These are phyloP conservation scores for Melanophora roralis DNA, from an alignment of 2,888 invertebrate species.

Conservation along the genomic window DNA sequence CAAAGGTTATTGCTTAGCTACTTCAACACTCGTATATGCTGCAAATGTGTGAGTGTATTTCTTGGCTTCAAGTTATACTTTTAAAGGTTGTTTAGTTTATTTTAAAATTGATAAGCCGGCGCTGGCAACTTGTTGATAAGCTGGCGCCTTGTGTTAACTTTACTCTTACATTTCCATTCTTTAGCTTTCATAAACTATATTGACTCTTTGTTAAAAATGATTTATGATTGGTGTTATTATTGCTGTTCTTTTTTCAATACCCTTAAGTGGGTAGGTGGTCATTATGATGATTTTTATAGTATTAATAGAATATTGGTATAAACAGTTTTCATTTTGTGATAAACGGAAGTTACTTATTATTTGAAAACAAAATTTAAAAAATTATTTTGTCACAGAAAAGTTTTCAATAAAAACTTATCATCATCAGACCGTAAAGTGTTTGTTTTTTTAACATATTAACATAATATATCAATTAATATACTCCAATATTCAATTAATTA, in stretches of 20 bases:
- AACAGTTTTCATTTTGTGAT: constrained; percentile 10
- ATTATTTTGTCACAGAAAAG: neutral
- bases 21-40: constrained; percentile 14
- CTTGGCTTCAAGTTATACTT: constrained; percentile 18
- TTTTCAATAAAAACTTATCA: neutral
- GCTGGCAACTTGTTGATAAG: constrained; percentile 69
- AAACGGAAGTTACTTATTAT: constrained; percentile 11
- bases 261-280: constrained; percentile 54
- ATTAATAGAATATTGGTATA: constrained; percentile 2
- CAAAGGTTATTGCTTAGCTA: constrained; percentile 46
- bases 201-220: constrained; percentile 56
- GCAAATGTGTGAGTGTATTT: constrained; percentile 18
- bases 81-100: constrained; percentile 12
- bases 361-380: neutral
- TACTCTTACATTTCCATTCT: constrained; percentile 31
- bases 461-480: no score
- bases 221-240: constrained; percentile 38
- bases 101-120: neutral
- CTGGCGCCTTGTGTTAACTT: constrained; percentile 74
- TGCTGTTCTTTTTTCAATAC: constrained; percentile 1
- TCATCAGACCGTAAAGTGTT: neutral
- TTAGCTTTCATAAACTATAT: constrained; percentile 44
- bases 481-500: no score
- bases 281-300: constrained; percentile 20
- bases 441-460: neutral